phyloP scores from a whole-genome alignment of 64 coral and sea anemone genomes.

The Dendronephthya gigantea region DNA sequence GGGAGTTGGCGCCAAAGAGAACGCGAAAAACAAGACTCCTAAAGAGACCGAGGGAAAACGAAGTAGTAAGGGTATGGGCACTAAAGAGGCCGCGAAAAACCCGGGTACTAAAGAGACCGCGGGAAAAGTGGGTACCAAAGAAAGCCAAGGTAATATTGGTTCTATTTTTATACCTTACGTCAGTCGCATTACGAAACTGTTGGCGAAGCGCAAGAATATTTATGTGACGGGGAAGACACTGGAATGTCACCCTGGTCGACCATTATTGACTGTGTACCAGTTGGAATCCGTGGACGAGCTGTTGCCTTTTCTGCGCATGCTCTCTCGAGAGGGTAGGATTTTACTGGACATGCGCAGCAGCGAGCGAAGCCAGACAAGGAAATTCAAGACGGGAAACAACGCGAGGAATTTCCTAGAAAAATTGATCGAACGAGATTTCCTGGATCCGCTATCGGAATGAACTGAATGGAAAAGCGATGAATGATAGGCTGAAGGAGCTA shows the following conservation, averaged over 20 bases:
- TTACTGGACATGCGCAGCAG: neutral
- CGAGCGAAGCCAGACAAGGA: constrained; percentile 18
- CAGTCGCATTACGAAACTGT: neutral
- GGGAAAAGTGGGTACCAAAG: neutral
- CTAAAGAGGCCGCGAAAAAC: neutral
- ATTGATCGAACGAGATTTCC: constrained; percentile 83
- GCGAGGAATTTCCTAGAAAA: constrained; percentile 47
- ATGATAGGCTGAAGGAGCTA: no score
- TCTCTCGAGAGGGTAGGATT: constrained; percentile 11
- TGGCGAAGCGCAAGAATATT: constrained; percentile 24
- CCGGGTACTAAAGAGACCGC: neutral
- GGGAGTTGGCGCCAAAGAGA: neutral
- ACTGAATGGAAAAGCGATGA: no score
- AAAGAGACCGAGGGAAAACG: neutral
- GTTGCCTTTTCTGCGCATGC: constrained; percentile 62
- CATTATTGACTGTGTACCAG: constrained; percentile 79
- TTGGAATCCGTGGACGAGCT: constrained; percentile 80
- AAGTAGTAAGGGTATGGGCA: constrained; percentile 41
- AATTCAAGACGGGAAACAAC: constrained; percentile 12
- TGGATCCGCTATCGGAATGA: constrained; percentile 55
- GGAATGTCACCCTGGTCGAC: constrained; percentile 41
- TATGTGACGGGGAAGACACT: neutral
- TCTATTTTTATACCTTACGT: neutral
- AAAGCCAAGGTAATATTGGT: neutral
- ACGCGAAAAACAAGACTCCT: neutral